These are phyloP conservation scores for Lycophotia porphyrea DNA, from an alignment of 2,888 invertebrate species.

Conservation along the genomic window DNA sequence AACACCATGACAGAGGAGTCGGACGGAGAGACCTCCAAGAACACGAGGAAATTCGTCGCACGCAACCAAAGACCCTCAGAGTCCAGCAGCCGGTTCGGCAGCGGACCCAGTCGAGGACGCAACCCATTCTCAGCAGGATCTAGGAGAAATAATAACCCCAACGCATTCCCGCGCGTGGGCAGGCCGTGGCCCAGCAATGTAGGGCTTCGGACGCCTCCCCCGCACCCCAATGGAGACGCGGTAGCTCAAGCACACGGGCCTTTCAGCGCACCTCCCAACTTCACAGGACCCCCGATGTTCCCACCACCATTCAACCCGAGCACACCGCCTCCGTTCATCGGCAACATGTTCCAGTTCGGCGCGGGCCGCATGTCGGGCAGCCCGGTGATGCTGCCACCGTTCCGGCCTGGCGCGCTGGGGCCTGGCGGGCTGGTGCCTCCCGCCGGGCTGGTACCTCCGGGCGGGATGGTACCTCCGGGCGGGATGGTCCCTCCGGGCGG, in stretches of 20 bases:
- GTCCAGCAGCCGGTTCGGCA: slow-evolving; percentile 84
- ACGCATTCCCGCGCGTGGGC: slow-evolving; percentile 71
- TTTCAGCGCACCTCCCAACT: slow-evolving; percentile 71
- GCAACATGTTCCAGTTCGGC: slow-evolving; percentile 78
- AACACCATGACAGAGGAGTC: slow-evolving; percentile 70
- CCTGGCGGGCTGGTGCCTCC: background rate
- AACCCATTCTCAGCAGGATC: slow-evolving; percentile 79
- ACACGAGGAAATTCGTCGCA: slow-evolving; percentile 72
- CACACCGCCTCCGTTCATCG: slow-evolving; percentile 68
- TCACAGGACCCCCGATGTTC: slow-evolving; percentile 74
- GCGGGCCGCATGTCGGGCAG: slow-evolving; percentile 71
- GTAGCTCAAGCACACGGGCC: slow-evolving; percentile 51
- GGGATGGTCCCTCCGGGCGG: too few relatives aligned
- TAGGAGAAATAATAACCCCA: slow-evolving; percentile 73
- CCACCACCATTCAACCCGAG: slow-evolving; percentile 71
- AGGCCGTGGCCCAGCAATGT: slow-evolving; percentile 73
- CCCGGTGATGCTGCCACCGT: slow-evolving; percentile 67
- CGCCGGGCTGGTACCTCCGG: slow-evolving; percentile 63
- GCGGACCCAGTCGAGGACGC: slow-evolving; percentile 81
- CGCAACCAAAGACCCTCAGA: slow-evolving; percentile 85
- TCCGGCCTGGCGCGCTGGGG: slow-evolving; percentile 60
- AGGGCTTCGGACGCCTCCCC: slow-evolving; percentile 75
- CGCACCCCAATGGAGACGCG: slow-evolving; percentile 69
- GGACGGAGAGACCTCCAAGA: slow-evolving; percentile 79
- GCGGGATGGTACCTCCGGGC: slow-evolving; percentile 64